Conservation (phyloP, 1,140 invertebrate genomes). For the Pomacea maculata region DNA sequence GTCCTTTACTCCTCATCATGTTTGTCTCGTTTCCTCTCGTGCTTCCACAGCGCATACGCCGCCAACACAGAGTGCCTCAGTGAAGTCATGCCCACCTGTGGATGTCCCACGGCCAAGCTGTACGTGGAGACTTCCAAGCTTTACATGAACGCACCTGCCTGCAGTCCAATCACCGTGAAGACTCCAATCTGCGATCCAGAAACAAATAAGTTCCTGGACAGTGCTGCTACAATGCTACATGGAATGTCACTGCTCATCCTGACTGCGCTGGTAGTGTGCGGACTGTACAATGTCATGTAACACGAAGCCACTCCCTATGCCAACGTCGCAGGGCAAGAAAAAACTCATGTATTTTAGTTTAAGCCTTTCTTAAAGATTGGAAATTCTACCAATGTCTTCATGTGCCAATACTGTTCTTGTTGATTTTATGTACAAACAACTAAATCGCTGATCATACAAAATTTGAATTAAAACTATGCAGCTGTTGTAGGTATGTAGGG, state of each 20-base stretch:
- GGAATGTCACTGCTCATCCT: neutral
- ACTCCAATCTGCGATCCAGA: neutral
- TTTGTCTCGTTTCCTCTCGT: neutral
- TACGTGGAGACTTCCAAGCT: neutral
- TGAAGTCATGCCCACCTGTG: conserved; percentile 12
- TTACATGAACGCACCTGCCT: conserved; percentile 8
- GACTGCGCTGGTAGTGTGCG: neutral
- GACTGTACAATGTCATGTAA: neutral
- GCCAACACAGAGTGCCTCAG: neutral
- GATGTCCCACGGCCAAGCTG: neutral
- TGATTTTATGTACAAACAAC: too few species aligned
- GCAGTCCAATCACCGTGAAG: neutral
- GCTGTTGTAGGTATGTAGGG: too few species aligned
- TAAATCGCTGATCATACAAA: too few species aligned
- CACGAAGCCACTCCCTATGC: neutral
- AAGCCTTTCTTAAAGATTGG: neutral
- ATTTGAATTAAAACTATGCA: too few species aligned
- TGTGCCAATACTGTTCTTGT: neutral
- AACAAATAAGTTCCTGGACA: neutral
- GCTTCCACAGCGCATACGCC: conserved; percentile 4
- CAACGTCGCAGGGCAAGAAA: neutral
- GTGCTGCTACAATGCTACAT: neutral
- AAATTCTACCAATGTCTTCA: neutral
- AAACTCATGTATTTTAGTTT: neutral
- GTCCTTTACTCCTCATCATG: neutral